Percentiles rank a stretch among this genome's conserved stretches.
phyloP scores from a whole-genome alignment of 1,140 invertebrate genomes.

The Sitobion miscanthi region DNA sequence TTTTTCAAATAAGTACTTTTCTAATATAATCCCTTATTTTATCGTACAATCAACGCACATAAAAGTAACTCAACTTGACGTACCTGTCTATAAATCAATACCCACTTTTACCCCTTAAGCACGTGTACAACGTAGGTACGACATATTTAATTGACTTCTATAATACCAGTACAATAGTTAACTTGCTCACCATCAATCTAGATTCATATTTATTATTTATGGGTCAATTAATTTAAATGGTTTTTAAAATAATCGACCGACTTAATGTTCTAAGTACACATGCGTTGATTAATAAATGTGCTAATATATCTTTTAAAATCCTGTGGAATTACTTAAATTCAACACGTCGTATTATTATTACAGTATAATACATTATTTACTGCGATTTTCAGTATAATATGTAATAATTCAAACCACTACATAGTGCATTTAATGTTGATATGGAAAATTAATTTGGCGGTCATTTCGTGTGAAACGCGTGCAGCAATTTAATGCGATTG shows the following conservation, averaged over 20 bases:
- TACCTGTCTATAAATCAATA: neutral
- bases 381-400: neutral
- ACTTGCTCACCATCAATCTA: too few relatives aligned
- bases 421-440: neutral
- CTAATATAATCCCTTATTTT: neutral
- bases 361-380: neutral
- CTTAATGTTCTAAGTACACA: neutral
- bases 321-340: neutral
- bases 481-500: neutral
- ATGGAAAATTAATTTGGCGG: neutral
- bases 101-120: neutral
- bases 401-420: neutral
- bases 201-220: too few relatives aligned
- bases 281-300: neutral
- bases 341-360: neutral
- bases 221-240: too few relatives aligned
- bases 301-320: neutral
- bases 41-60: neutral
- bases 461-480: neutral
- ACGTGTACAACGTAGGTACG: too few relatives aligned
- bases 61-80: neutral
- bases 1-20: neutral
- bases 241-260: neutral
- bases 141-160: too few relatives aligned
- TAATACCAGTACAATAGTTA: too few relatives aligned